Conservation (phyloP, 2,888 invertebrate species). For the Yponomeuta cagnagella region DNA sequence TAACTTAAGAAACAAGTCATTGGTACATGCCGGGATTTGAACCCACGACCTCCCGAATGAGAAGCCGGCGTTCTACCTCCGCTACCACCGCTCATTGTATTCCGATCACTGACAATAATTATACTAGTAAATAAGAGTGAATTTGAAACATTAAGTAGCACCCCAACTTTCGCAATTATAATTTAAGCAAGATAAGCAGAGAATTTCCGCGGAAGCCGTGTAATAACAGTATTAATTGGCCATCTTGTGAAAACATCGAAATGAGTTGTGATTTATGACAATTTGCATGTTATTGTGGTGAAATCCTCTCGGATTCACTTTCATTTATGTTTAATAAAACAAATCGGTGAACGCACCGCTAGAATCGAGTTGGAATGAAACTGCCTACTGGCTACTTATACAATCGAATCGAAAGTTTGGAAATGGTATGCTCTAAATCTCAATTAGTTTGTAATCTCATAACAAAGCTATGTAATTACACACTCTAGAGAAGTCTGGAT, state of each 20-base stretch:
- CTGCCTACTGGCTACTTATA: not conserved
- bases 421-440: constrained; percentile 5
- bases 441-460: not conserved
- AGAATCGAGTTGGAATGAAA: not conserved
- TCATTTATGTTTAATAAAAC: not conserved
- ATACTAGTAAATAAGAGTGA: no score
- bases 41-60: no score
- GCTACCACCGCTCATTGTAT: no score
- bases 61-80: no score
- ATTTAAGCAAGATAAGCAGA: not conserved
- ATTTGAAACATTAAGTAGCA: not conserved
- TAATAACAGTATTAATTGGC: not conserved
- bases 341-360: not conserved
- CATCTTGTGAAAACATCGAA: not conserved
- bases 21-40: no score
- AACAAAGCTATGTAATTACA: constrained; percentile 8
- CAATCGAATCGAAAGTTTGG: constrained; percentile 5
- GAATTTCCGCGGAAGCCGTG: not conserved
- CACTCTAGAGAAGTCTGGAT: not conserved
- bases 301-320: not conserved
- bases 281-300: not conserved
- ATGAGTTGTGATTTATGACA: not conserved
- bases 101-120: no score
- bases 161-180: not conserved
- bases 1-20: no score